These are phyloP conservation scores for Gymnocephalus cernua DNA, from an alignment of 2,113 vertebrate genomes.

Conservation along the genomic window DNA sequence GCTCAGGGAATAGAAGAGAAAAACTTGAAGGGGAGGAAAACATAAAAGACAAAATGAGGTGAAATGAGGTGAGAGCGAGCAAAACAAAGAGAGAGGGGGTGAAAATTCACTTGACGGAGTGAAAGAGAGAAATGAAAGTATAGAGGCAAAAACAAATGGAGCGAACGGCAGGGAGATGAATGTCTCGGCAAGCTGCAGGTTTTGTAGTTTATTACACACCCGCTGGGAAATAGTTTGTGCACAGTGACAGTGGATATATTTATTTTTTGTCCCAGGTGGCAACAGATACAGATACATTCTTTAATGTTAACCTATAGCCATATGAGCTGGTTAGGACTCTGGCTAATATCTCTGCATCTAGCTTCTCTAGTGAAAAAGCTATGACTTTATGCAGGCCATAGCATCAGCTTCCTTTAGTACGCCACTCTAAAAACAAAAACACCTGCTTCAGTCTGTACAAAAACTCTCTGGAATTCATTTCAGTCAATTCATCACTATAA, in stretches of 20 bases:
- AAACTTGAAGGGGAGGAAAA: slow-evolving; percentile 40
- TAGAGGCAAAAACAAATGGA: slow-evolving; percentile 66
- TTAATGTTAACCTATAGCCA: slow-evolving; percentile 14
- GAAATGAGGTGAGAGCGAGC: slow-evolving; percentile 66
- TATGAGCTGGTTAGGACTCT: slow-evolving; percentile 2
- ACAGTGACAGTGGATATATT: slow-evolving; percentile 54
- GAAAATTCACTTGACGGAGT: slow-evolving; percentile 55
- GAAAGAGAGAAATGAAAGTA: slow-evolving; percentile 48
- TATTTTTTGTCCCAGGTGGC: slow-evolving; percentile 37
- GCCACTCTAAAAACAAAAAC: slow-evolving; percentile 27
- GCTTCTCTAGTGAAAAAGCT: neutral
- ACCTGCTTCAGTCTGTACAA: slow-evolving; percentile 11
- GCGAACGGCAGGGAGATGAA: slow-evolving; percentile 62
- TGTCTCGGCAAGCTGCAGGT: slow-evolving; percentile 47
- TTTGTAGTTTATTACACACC: slow-evolving; percentile 61
- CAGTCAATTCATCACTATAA: slow-evolving; percentile 32
- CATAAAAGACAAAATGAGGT: slow-evolving; percentile 61
- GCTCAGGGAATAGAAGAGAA: slow-evolving; percentile 13
- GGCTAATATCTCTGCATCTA: slow-evolving; percentile 24
- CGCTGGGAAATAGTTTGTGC: slow-evolving; percentile 67
- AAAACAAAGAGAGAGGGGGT: slow-evolving; percentile 48
- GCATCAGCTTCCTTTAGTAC: slow-evolving; percentile 26
- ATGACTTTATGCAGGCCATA: slow-evolving; percentile 15
- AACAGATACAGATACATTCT: slow-evolving; percentile 56
- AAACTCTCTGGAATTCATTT: neutral